A percentile compares a stretch with the other conserved stretches of the same genome.
These are phyloP conservation scores for Butorides virescens DNA, from an alignment of 2,113 vertebrate species.

Conservation along the genomic window DNA sequence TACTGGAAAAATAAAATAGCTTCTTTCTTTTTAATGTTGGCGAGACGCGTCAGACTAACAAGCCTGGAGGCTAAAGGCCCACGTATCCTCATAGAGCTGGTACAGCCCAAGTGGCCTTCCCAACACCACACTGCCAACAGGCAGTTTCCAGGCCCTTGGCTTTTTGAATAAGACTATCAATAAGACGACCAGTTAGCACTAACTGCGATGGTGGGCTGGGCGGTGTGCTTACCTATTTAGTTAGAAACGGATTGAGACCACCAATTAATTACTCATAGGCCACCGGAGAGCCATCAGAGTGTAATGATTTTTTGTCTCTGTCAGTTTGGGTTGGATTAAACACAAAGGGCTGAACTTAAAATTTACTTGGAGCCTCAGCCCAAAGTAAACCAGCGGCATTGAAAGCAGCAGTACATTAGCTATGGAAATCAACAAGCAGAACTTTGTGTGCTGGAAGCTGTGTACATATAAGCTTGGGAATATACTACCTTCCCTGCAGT, in stretches of 20 bases:
- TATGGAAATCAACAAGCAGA: conserved; percentile 42
- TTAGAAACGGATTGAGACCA: conserved; percentile 36
- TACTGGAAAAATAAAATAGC: conserved; percentile 66
- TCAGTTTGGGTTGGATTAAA: conserved; percentile 59
- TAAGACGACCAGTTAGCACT: neutral
- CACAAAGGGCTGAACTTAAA: conserved; percentile 35
- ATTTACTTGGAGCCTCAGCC: conserved; percentile 27
- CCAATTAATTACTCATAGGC: conserved; percentile 63
- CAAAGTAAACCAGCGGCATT: conserved; percentile 57
- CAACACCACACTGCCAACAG: conserved; percentile 6
- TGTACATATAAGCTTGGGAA: neutral
- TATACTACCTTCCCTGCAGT: neutral
- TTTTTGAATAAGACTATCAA: conserved; percentile 10
- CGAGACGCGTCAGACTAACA: conserved; percentile 41
- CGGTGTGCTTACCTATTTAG: neutral
- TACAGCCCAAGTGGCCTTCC: conserved; percentile 45
- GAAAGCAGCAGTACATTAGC: conserved; percentile 36
- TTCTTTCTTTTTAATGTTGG: conserved; percentile 63
- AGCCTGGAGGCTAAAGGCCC: conserved; percentile 62
- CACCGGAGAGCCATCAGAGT: conserved; percentile 50
- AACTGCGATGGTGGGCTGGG: conserved; percentile 14
- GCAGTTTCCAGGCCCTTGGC: conserved; percentile 13
- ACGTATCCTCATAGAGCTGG: conserved; percentile 30
- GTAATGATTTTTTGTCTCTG: conserved; percentile 44
- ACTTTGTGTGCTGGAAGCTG: conserved; percentile 54